Conservation (phyloP, 2,888 invertebrate species). For the Augochlorella aurata region DNA sequence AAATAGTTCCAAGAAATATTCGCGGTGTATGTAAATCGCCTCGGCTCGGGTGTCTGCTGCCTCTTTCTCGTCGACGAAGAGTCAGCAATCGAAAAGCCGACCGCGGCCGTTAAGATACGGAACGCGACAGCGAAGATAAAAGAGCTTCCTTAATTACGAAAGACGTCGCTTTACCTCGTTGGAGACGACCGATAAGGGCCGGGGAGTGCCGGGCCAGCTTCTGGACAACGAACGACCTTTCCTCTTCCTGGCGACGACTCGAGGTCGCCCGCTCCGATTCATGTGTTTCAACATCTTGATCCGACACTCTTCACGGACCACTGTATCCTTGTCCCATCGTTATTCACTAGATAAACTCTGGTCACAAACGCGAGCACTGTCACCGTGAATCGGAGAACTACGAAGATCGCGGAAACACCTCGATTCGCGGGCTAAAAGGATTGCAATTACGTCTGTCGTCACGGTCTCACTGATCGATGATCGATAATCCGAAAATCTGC, state of each 20-base stretch:
- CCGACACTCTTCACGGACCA: conserved; percentile 14
- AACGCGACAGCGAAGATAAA: background rate
- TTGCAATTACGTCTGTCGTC: no score
- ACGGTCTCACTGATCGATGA: no score
- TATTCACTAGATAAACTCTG: background rate
- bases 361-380: background rate
- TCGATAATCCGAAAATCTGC: no score
- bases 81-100: conserved; percentile 4
- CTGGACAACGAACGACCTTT: conserved; percentile 78
- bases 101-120: conserved; percentile 26
- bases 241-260: conserved; percentile 73
- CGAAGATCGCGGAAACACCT: background rate
- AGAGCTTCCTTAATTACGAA: conserved; percentile 40
- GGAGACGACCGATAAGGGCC: conserved; percentile 75
- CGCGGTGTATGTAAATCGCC: background rate
- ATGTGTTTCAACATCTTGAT: conserved; percentile 77
- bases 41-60: no score
- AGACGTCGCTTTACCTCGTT: conserved; percentile 74
- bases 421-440: background rate
- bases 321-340: conserved; percentile 31
- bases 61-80: background rate
- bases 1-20: conserved; percentile 35
- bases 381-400: background rate
- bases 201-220: conserved; percentile 80
- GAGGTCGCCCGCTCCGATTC: conserved; percentile 72